Evolutionary conservation across 2,113 vertebrate genomes (phyloP).

Genomic region (Ariopsis seemanni): DNA sequence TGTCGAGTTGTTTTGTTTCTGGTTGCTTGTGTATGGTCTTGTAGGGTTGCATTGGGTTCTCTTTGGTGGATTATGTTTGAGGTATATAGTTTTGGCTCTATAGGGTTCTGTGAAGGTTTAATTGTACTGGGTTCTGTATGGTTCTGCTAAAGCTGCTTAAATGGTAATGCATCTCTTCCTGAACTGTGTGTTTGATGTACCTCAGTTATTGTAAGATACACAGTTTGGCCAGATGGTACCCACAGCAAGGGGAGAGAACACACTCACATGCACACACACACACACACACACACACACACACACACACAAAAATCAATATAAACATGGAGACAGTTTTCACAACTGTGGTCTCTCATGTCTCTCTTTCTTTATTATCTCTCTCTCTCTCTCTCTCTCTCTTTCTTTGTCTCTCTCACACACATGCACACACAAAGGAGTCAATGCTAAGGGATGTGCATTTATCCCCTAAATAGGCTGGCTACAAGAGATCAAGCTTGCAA

Average conservation of each 20-base stretch:
- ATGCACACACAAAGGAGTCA: not conserved
- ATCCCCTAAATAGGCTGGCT: conserved; percentile 14
- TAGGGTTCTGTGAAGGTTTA: not conserved
- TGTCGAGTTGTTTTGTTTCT: not conserved
- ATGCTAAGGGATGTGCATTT: conserved; percentile 23
- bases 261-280: conserved; percentile 41
- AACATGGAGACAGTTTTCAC: not conserved
- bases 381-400: not conserved
- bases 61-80: not conserved
- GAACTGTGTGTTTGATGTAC: conserved; percentile 21
- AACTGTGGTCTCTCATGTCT: not conserved
- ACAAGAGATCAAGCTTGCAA: conserved; percentile 36
- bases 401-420: conserved; percentile 13
- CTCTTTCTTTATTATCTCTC: not conserved
- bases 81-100: not conserved
- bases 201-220: conserved; percentile 10
- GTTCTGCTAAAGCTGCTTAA: not conserved
- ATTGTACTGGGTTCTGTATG: not conserved
- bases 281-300: conserved; percentile 4
- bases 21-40: not conserved
- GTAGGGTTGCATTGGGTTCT: not conserved
- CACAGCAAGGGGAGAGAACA: conserved; percentile 42
- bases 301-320: conserved; percentile 10
- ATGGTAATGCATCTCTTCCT: not conserved
- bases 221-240: conserved; percentile 47